These are phyloP conservation scores for Ondatra zibethicus DNA, from an alignment of 2,113 vertebrate species.

Conservation along the genomic window DNA sequence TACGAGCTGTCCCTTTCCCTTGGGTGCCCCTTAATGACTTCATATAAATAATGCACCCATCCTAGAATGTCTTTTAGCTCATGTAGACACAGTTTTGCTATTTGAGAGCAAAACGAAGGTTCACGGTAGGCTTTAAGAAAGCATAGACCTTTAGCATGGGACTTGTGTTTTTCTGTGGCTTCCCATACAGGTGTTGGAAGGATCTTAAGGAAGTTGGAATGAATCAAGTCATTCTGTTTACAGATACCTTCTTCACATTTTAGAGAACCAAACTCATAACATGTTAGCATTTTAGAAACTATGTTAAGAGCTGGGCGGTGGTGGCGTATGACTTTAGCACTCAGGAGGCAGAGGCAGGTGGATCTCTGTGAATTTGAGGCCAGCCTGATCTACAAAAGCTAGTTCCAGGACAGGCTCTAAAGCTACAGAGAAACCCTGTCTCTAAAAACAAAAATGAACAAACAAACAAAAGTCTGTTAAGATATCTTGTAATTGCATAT, in stretches of 20 bases:
- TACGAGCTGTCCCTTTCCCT: neutral
- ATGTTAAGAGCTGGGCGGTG: too few relatives aligned
- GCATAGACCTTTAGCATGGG: neutral
- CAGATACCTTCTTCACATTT: neutral
- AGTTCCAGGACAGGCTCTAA: too few relatives aligned
- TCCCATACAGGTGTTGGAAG: neutral
- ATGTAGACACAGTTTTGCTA: neutral
- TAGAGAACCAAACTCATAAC: neutral
- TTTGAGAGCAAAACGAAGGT: neutral
- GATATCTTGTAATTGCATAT: neutral
- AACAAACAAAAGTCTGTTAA: too few relatives aligned
- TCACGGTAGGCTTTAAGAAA: neutral
- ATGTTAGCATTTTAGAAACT: neutral
- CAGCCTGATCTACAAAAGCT: too few relatives aligned
- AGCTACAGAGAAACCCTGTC: too few relatives aligned
- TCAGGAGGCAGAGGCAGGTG: too few relatives aligned
- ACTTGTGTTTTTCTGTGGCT: neutral
- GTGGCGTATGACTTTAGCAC: too few relatives aligned
- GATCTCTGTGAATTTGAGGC: too few relatives aligned
- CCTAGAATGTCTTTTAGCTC: neutral
- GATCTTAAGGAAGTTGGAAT: neutral
- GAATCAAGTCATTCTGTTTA: neutral
- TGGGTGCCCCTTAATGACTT: neutral
- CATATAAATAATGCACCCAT: neutral
- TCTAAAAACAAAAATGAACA: too few relatives aligned